phyloP scores from a whole-genome alignment of 2,888 invertebrate species.

The Nowickia ferox region DNA sequence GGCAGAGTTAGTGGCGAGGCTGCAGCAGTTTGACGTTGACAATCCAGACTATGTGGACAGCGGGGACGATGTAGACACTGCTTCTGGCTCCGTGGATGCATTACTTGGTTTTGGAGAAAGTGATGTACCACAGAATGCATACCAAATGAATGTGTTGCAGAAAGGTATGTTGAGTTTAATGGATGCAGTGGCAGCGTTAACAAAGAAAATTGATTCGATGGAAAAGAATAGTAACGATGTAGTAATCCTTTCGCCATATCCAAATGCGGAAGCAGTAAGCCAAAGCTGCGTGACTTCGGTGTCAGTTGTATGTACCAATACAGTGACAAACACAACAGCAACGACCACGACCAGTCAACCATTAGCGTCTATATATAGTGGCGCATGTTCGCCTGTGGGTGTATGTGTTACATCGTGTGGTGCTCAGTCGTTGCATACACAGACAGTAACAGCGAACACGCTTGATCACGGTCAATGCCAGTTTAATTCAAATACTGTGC shows the following conservation, averaged over 20 bases:
- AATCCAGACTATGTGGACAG: constrained; percentile 15
- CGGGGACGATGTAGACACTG: background rate
- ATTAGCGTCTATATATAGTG: background rate
- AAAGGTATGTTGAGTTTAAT: constrained; percentile 6
- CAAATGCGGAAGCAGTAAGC: background rate
- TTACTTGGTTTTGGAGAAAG: background rate
- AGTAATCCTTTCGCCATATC: background rate
- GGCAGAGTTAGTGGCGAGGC: constrained; percentile 24
- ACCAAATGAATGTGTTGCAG: constrained; percentile 12
- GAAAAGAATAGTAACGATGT: background rate
- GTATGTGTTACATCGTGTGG: background rate
- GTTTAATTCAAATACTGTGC: background rate
- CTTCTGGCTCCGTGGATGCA: background rate
- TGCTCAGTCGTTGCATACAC: background rate
- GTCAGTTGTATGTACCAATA: background rate
- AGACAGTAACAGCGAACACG: background rate
- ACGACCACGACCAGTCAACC: background rate
- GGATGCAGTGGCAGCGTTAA: constrained; percentile 2
- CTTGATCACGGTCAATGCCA: background rate
- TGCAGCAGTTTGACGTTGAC: constrained; percentile 1
- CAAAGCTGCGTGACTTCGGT: background rate
- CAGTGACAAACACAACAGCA: background rate
- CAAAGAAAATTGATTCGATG: background rate
- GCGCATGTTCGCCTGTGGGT: background rate
- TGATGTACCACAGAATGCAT: background rate